Percentiles rank a stretch among this genome's conserved stretches.
These are phyloP conservation scores for Ciona savignyi DNA, from an alignment of 23 tunicate genomes.

Conservation along the genomic window DNA sequence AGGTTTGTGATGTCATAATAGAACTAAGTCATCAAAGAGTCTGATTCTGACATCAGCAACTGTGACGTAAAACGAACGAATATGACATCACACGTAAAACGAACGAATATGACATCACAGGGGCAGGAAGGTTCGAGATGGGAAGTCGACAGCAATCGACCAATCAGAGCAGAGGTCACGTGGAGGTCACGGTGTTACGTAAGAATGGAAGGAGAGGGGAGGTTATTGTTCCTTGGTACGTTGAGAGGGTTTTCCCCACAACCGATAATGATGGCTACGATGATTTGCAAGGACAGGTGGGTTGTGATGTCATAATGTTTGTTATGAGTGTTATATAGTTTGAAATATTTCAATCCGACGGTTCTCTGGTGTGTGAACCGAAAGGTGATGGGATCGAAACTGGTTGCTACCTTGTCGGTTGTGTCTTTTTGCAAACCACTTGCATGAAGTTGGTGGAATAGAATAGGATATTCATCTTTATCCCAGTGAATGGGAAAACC, in stretches of 20 bases:
- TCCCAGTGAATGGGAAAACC: too few species aligned
- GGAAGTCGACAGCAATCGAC: constrained; percentile 35
- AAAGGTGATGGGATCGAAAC: too few species aligned
- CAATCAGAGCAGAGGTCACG: constrained; percentile 36
- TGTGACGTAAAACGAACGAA: not conserved
- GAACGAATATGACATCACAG: constrained; percentile 4
- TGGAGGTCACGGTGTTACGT: constrained; percentile 30
- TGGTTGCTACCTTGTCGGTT: too few species aligned
- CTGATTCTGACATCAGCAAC: not conserved
- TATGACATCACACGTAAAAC: not conserved
- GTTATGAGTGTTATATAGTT: not conserved
- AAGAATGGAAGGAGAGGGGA: constrained; percentile 74
- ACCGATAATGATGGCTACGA: constrained; percentile 40
- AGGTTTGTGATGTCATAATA: constrained; percentile 27
- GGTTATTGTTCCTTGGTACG: constrained; percentile 82
- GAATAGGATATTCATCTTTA: too few species aligned
- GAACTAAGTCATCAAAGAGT: not conserved
- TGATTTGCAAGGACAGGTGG: constrained; percentile 73
- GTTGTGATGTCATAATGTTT: constrained; percentile 2
- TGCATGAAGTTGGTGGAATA: too few species aligned
- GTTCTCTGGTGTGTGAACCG: not conserved
- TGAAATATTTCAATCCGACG: not conserved
- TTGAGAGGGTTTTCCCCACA: constrained; percentile 29
- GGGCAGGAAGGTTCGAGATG: constrained; percentile 76
- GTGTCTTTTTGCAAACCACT: too few species aligned